Conservation (phyloP, 2,888 invertebrate genomes). For the Cephalotes varians region DNA sequence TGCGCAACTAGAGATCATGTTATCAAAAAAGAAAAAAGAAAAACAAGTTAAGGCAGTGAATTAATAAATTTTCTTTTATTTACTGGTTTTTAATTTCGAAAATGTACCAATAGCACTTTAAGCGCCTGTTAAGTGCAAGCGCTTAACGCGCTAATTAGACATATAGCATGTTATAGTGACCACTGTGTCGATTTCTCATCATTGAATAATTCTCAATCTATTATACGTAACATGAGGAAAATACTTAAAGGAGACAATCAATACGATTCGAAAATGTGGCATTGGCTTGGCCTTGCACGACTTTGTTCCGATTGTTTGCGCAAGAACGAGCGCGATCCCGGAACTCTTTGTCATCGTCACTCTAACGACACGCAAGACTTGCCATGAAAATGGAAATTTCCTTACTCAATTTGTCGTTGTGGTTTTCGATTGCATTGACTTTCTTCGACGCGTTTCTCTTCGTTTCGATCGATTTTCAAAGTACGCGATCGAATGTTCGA, state of each 20-base stretch:
- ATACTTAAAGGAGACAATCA: background rate
- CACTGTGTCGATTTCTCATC: background rate
- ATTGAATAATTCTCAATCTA: background rate
- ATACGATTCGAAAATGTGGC: conserved; percentile 37
- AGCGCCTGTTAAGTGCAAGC: conserved; percentile 4
- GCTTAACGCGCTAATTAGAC: conserved; percentile 6
- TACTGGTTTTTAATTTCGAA: background rate
- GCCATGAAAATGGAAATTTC: conserved; percentile 56
- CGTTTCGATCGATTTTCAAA: conserved; percentile 48
- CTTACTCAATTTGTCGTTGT: conserved; percentile 33
- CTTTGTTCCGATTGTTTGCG: conserved; percentile 40
- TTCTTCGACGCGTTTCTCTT: conserved; percentile 18
- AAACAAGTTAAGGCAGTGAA: background rate
- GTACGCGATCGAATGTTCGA: conserved; percentile 57
- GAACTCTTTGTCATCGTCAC: conserved; percentile 4
- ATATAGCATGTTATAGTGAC: background rate
- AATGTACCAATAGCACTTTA: background rate
- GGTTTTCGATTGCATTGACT: background rate
- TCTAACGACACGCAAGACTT: background rate
- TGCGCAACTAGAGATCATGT: background rate
- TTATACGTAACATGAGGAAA: background rate
- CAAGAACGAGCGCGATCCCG: conserved; percentile 17
- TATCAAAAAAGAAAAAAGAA: background rate
- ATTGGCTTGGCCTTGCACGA: conserved; percentile 46
- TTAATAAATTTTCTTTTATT: background rate